Base-by-base conservation (phyloP, 2,797 vertebrate genomes). In the Molossus alvarezi region DNA sequence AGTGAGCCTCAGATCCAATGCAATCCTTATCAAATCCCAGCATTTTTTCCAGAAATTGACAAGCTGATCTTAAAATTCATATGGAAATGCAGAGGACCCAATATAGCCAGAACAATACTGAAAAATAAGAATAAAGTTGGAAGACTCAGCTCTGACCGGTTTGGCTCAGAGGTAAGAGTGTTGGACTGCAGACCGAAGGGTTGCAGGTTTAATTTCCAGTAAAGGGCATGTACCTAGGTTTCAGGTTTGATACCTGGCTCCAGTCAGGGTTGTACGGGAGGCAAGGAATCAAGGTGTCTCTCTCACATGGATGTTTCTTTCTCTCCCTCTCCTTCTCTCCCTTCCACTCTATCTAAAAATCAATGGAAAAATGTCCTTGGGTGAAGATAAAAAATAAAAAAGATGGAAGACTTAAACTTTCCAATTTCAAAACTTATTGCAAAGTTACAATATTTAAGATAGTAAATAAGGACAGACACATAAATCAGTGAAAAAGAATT, bases 21-120 rank as follows among this genome's bases (percentile, higher is more conserved):
- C 27, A 62, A 10, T 62, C 60, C 60, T 62, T 62, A 62, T 64
- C n/a, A 80, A 81, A 73, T 73, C 45, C 12, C 57, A 79, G 55
- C 10, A 37, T 18, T 58, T 69, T 65, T 53, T 69, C 18, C 2
- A 62, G 9, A 80, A 80, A 53, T 29, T 80, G 33, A 84, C 57
- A 88, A 72, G 62, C 14, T 88, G 8, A 41, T 62, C 55, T 73
- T 81, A 64, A 81, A 93, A 88, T 80, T 81, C 84, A 82, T 29
- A 71, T 13, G 41, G 25, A 80, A 93, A 80, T 80, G 55, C 17
- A 71, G 37, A 87, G 17, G 23, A 86, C 23, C 37, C 29, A 15
- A 60, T 71, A 72, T 13, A 55, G 10, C 21, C 65, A 81, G 62
- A 81, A 88, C 4, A 82, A 81, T 55, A 64, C 48, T 37, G 37